These are phyloP conservation scores for Cryptus armator DNA, from an alignment of 2,888 invertebrate species.

Conservation along the genomic window DNA sequence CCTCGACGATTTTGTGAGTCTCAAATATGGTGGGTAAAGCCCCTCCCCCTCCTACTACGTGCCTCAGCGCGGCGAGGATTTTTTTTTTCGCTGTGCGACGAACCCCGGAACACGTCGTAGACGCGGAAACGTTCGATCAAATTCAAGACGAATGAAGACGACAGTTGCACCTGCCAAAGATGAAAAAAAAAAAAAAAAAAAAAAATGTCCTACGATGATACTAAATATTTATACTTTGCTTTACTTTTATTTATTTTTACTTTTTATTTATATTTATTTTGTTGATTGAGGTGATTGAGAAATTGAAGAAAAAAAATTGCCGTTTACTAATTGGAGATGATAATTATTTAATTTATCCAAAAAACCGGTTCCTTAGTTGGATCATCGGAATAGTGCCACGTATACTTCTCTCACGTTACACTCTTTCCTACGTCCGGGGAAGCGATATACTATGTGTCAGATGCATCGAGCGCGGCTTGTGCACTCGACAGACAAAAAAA, in stretches of 20 bases:
- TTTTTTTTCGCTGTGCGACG: slow-evolving; percentile 69
- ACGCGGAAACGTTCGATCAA: slow-evolving; percentile 79
- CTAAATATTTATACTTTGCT: too few relatives aligned
- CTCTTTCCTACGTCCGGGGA: neutral
- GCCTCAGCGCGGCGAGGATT: slow-evolving; percentile 65
- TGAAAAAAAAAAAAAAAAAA: slow-evolving; percentile 9
- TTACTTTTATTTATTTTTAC: too few relatives aligned
- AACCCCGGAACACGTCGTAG: slow-evolving; percentile 62
- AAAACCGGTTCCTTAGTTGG: too few relatives aligned
- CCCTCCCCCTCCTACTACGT: slow-evolving; percentile 18
- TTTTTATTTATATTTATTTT: too few relatives aligned
- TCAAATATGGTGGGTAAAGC: slow-evolving; percentile 30
- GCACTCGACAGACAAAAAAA: slow-evolving; percentile 31
- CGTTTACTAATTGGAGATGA: too few relatives aligned
- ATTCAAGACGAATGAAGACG: slow-evolving; percentile 61
- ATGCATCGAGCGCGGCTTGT: slow-evolving; percentile 6
- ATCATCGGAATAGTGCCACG: neutral
- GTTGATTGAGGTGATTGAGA: too few relatives aligned
- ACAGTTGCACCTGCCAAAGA: slow-evolving; percentile 8
- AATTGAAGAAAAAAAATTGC: too few relatives aligned
- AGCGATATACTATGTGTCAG: neutral
- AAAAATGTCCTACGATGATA: too few relatives aligned
- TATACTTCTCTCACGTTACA: slow-evolving; percentile 17
- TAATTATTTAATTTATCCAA: too few relatives aligned
- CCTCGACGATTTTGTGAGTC: slow-evolving; percentile 47